Evolutionary conservation across 2,797 vertebrate species (phyloP), one percentile per base, ranked within the genome.

Genomic region (Platalea minor): DNA sequence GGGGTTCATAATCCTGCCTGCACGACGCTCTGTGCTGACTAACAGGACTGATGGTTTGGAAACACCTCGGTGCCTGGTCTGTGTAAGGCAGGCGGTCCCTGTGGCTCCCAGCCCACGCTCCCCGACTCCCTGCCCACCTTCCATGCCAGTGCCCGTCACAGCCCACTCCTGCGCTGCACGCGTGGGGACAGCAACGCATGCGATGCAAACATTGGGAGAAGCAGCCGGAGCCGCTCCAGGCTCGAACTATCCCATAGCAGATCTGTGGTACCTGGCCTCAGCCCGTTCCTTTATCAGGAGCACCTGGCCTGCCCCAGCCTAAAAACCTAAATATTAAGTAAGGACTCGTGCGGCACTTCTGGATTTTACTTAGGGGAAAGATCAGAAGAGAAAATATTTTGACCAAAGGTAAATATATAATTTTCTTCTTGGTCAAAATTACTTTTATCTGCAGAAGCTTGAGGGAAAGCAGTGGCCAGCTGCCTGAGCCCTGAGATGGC

Each of bases 11-110:
- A 56, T 85, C 59, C 80, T 19, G 2, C 69, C 72, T 35, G 56
- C 50, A n/a, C 4, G 3, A 45, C 3, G 1, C 60, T 28, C 61
- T 0, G 4, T 25, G 46, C 77, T 33, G 39, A 7, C 51, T 56
- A 86, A 9, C 15, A 2, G 53, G 29, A 10, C 51, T 43, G 15
- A 43, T 29, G 33, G 4, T 26, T 43, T 91, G 81, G 81, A 83
- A 54, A 33, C 29, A n/a, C 39, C 29, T 54, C 28, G 3, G 64
- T 25, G 74, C 68, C 37, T 61, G 57, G 19, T 69, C 50, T 3
- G 1, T 0, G 1, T 21, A 56, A 68, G 41, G 41, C 5, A 1
- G 50, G 54, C 10, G 64, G 48, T 88, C 46, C 51, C 59, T 8
- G 2, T 5, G 82, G 65, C 17, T 81, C 76, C 69, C 79, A 51